phyloP scores from a whole-genome alignment of 2,113 vertebrate genomes.

The Cebidichthys violaceus region DNA sequence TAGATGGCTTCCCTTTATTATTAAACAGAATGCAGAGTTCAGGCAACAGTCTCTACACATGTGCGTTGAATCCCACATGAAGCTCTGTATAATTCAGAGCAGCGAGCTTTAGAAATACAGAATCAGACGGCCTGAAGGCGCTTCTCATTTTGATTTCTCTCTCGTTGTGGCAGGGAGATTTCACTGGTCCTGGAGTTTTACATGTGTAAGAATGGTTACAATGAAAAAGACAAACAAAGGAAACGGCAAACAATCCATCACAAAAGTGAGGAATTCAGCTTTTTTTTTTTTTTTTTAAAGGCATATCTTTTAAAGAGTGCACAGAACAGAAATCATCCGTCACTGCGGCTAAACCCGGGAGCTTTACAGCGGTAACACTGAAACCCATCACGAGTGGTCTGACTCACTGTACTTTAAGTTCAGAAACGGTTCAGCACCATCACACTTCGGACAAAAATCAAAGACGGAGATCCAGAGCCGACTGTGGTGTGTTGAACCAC shows the following conservation, averaged over 20 bases:
- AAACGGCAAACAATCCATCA: not conserved
- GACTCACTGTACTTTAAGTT: not conserved
- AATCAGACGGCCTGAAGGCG: not conserved
- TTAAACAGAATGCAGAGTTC: not conserved
- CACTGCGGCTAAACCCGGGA: not conserved
- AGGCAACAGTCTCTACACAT: not conserved
- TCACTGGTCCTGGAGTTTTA: not conserved
- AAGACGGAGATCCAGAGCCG: not conserved
- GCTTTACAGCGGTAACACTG: not conserved
- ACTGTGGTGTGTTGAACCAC: not conserved
- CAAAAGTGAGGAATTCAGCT: not conserved
- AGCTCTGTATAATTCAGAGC: not conserved
- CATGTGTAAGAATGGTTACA: not conserved
- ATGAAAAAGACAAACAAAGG: not conserved
- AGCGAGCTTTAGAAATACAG: not conserved
- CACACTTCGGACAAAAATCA: not conserved
- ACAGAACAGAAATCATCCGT: not conserved
- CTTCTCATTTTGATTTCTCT: not conserved
- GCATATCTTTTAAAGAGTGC: constrained; percentile 5
- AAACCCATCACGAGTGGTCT: not conserved
- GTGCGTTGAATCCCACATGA: not conserved
- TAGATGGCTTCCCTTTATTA: not conserved
- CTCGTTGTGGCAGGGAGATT: not conserved
- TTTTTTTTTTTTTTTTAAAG: too few species aligned
- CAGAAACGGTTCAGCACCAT: not conserved